These are phyloP conservation scores for Caenorhabditis japonica DNA, from an alignment of 2,888 invertebrate genomes.

Conservation along the genomic window DNA sequence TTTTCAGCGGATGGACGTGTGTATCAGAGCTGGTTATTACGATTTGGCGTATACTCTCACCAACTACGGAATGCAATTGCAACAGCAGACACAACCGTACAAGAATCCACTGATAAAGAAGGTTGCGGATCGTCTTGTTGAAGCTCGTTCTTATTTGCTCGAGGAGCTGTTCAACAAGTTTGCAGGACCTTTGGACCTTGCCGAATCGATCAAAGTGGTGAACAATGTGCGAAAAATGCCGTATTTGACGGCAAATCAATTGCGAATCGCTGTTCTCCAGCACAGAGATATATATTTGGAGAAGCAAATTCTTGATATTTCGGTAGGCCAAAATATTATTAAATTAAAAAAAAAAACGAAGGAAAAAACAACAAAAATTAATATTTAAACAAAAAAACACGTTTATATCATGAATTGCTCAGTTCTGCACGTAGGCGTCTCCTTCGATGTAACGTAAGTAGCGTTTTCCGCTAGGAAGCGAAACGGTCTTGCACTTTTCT, in stretches of 20 bases:
- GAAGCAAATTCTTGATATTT: slow-evolving; percentile 69
- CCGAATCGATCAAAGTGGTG: slow-evolving; percentile 72
- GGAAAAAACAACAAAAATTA: not conserved
- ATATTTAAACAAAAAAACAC: not conserved
- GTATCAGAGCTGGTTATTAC: slow-evolving; percentile 74
- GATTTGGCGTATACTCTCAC: slow-evolving; percentile 75
- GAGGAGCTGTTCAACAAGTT: slow-evolving; percentile 77
- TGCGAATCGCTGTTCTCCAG: slow-evolving; percentile 74
- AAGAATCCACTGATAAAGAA: slow-evolving; percentile 62
- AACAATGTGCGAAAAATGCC: slow-evolving; percentile 77
- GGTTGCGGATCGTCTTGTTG: slow-evolving; percentile 71
- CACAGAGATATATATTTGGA: slow-evolving; percentile 76
- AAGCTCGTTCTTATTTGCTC: slow-evolving; percentile 71
- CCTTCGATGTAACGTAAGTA: slow-evolving; percentile 65
- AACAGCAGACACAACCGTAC: slow-evolving; percentile 56
- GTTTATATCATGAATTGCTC: not conserved
- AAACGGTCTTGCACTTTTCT: slow-evolving; percentile 38
- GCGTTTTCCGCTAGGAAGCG: slow-evolving; percentile 71
- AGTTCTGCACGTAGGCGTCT: slow-evolving; percentile 28
- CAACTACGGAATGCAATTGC: slow-evolving; percentile 71
- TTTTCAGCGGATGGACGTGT: slow-evolving; percentile 74
- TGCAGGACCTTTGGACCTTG: slow-evolving; percentile 73
- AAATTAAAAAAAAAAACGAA: slow-evolving; percentile 4
- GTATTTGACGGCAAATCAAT: slow-evolving; percentile 73
- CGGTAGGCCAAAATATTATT: slow-evolving; percentile 55